Base-by-base conservation (phyloP, 2,797 vertebrate genomes). In the Sphaeramia orbicularis region DNA sequence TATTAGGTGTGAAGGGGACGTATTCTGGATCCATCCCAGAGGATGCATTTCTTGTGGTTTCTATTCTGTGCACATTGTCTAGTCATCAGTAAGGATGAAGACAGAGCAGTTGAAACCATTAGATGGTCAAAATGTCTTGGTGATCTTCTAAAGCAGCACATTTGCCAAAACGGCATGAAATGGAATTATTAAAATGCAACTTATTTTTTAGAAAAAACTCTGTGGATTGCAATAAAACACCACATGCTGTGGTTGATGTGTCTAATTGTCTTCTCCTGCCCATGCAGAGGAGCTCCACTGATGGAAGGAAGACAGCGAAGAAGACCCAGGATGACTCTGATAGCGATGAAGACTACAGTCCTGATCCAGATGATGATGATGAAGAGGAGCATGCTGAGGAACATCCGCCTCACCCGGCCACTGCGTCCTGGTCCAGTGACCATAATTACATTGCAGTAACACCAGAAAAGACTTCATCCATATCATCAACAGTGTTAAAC, bases 371-470 rank as follows among this genome's bases (percentile, higher is more conserved):
- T 15, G 83, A 90, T 21, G 91, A 93, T 0, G 90, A 93, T 1
- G 93, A 94, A 82, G 94, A 95, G 10, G 76, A 89, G 59, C 83
- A 93, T 19, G 91, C 92, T 4, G 91, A 85, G 84, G 94, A 95
- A 53, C 90, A 94, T 4, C 93, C 84, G 0, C 94, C 94, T 9
- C 89, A 90, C 16, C 94, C 94, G 27, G 82, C 93, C 92, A 95
- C 96, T 0, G 96, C 97, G 0, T 99, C 98, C 86, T 99, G 98
- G 98, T 98, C 97, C 85, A 98, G 97, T 78, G 98, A 99, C 94
- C 98, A 99, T 97, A 99, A 99, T 96, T 99, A 99, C 96, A 99
- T 97, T 95, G 98, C 98, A 91, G 97, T 97, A 92, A 96, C 96
- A 93, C 97, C 97, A 91, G 98, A 99, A 96, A 96, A 96, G 96